Base-by-base conservation (phyloP, 30 jellyfish, hydroid and myxozoan genomes). In the Aurelia aurita region DNA sequence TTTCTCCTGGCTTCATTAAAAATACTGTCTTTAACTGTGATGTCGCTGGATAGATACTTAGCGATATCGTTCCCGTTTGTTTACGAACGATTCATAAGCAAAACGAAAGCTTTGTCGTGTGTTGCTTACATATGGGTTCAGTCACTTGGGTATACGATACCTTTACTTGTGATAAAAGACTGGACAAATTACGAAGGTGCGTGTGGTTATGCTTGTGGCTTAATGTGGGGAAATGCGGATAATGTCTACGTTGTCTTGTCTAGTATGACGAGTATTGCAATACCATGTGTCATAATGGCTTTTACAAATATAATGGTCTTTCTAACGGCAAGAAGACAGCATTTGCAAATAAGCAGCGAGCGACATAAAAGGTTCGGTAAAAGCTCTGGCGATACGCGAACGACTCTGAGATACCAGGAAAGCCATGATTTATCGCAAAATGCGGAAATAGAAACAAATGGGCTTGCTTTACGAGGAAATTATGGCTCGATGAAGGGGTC, bases 151-250 rank as follows among this genome's bases (percentile, higher is more conserved):
- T 27, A 28, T 26, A 76, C 72, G 31, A 26, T 70, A 22, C 93
- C 93, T 3, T 62, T 86, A 10, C 18, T 58, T 1, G n/a, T 83
- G 0, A 15, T 34, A 1, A 53, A 65, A 3, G 79, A 67, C 44
- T 83, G 93, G 93, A 46, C 72, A 9, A 18, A 15, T 13, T 83
- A 69, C 53, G 87, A 82, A 55, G 70, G 70, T 58, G 44, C 20
- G 54, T 72, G 80, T n/a, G 93, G 93, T 14, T 55, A 71, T 10
- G 81, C 93, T 0, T 83, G 93, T 43, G 93, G 87, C 10, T 83
- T 83, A 19, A 80, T 35, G 31, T 83, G 93, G 93, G 49, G 23
- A 7, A 58, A 58, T 12, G 93, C 93, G 0, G 61, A 54, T 55
- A 53, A 43, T 18, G 25, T 39, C 23, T 83, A 55, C 45, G 44